phyloP scores from a whole-genome alignment of 2,888 invertebrate species.

The Dasysyrphus albostriatus region DNA sequence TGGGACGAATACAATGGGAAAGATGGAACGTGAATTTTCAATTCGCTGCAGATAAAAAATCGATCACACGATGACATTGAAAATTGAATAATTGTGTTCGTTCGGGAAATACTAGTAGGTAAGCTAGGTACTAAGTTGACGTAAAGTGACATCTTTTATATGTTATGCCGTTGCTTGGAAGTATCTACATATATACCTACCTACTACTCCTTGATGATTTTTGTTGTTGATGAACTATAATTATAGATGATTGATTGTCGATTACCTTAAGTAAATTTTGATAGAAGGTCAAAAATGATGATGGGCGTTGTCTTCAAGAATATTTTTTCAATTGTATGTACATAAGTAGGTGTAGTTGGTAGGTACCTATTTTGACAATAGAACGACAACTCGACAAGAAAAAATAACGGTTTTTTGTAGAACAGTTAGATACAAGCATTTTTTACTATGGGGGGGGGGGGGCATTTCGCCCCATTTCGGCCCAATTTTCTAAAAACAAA shows the following conservation, averaged over 20 bases:
- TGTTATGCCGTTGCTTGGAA: not conserved
- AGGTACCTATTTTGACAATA: too few species aligned
- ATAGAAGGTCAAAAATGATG: not conserved
- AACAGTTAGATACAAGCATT: too few species aligned
- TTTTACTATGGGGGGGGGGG: too few species aligned
- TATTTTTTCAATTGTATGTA: not conserved
- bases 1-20: not conserved
- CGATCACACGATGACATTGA: slow-evolving; percentile 59
- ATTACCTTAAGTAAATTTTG: not conserved
- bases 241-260: not conserved
- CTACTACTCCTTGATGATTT: not conserved
- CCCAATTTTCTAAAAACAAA: too few species aligned
- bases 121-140: not conserved
- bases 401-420: too few species aligned
- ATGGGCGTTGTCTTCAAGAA: slow-evolving; percentile 13
- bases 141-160: not conserved
- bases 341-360: too few species aligned
- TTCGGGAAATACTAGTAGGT: slow-evolving; percentile 20
- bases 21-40: slow-evolving; percentile 33
- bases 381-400: too few species aligned
- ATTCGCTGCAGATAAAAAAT: slow-evolving; percentile 60
- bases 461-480: too few species aligned
- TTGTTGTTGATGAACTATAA: not conserved
- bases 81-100: slow-evolving; percentile 56
- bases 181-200: not conserved